Evolutionary conservation across 2,888 invertebrate species (phyloP), one percentile per base, ranked within the genome.

Genomic region (Diachrysia chrysitis): DNA sequence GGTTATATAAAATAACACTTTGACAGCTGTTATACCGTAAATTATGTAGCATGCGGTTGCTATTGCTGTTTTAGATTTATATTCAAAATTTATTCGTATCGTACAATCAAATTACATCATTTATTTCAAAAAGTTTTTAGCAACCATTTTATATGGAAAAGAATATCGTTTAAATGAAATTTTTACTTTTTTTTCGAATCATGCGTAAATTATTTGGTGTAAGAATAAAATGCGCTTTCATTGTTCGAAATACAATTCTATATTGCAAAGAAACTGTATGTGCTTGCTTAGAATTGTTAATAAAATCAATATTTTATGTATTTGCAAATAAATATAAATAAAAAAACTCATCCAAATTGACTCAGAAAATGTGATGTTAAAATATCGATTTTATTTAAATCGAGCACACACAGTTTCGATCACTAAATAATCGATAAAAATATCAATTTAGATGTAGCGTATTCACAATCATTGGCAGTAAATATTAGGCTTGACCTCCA

Each of bases 401-500:
- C 12, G 14, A 51, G 48, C 48, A 19, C 54, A 54, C 25, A 25
- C 21, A 25, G 54, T 29, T 25, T 7, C n/a, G 29, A 23, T 54
- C n/a, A 54, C 14, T 2, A n/a, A 25, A 16, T 2, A n/a, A 54
- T 54, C n/a, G 54, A 16, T 23, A 16, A 23, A 54, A 2, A 54
- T 54, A 25, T 54, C n/a, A 25, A 56, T 4, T 42, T 42, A 42
- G 42, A 19, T 19, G 19, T 51, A 51, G 48, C 35, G 17, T 35
- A 21, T 19, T 53, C 59, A 59, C 23, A 61, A 51, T 61, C 69
- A 57, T 76, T 48, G 23, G 59, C 66, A 80, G 67, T 70, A 69
- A 58, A 76, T 66, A 79, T 32, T 16, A 65, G 21, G 75, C 76
- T 79, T 78, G 61, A 32, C 59, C 58, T 48, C 71, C 54, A 63